phyloP scores from a whole-genome alignment of 1,140 invertebrate genomes.

The Macrocentrus cingulum region DNA sequence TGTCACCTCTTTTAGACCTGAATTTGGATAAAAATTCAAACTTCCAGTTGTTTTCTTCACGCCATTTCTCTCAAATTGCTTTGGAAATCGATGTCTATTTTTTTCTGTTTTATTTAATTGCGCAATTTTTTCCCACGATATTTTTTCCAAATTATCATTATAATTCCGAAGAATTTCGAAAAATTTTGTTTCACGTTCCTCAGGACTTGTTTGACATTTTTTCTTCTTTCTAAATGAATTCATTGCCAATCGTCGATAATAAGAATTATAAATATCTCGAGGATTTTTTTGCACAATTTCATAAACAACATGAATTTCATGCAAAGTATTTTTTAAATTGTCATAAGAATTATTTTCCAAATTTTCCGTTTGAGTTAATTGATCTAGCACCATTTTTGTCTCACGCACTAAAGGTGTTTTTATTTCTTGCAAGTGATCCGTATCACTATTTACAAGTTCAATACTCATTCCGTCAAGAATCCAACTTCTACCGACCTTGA shows the following conservation, averaged over 20 bases:
- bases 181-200: conserved; percentile 21
- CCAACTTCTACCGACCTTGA: conserved; percentile 3
- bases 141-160: conserved; percentile 29
- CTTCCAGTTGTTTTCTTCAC: not conserved
- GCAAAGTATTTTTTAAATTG: too few relatives aligned
- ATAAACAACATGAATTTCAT: too few relatives aligned
- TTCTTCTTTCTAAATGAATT: not conserved
- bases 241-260: not conserved
- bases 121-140: not conserved
- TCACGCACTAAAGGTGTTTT: too few relatives aligned
- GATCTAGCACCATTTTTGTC: too few relatives aligned
- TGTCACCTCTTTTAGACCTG: not conserved
- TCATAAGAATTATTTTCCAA: too few relatives aligned
- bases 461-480: conserved; percentile 19
- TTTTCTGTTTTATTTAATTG: not conserved
- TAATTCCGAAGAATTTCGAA: conserved; percentile 31
- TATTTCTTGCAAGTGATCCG: too few relatives aligned
- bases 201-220: not conserved
- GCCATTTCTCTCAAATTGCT: not conserved
- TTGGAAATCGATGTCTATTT: too few relatives aligned
- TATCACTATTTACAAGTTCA: not conserved
- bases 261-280: not conserved
- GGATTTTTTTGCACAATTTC: too few relatives aligned
- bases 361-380: too few relatives aligned
- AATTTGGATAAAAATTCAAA: not conserved